These are phyloP conservation scores for Percopsis omiscomaycus DNA, from an alignment of 2,797 vertebrate species.

Conservation along the genomic window DNA sequence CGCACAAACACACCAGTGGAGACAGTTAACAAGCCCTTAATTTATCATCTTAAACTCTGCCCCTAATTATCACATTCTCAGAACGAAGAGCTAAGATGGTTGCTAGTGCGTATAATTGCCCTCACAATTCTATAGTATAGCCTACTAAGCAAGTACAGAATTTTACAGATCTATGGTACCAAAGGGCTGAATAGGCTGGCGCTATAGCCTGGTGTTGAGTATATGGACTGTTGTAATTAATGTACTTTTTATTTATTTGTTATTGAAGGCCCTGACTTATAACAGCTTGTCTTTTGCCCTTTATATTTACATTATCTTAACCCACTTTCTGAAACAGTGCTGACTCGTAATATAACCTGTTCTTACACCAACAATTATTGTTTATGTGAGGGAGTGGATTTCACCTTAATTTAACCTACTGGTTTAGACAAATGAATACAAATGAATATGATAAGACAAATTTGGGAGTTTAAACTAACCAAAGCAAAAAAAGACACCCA, in stretches of 20 bases:
- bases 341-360: neutral
- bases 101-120: constrained; percentile 79
- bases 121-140: constrained; percentile 55
- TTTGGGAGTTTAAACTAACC: constrained; percentile 6
- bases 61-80: constrained; percentile 82
- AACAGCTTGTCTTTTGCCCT: no score
- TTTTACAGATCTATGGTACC: constrained; percentile 75
- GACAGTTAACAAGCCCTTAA: constrained; percentile 72
- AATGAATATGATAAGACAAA: neutral
- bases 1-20: constrained; percentile 69
- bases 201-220: neutral
- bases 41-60: constrained; percentile 74
- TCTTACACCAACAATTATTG: neutral
- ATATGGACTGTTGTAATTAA: no score
- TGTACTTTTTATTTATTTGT: no score
- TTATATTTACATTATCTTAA: neutral
- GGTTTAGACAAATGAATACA: no score
- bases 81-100: constrained; percentile 74
- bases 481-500: constrained; percentile 10
- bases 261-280: no score
- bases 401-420: no score
- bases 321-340: neutral
- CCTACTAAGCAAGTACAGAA: constrained; percentile 41
- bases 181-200: constrained; percentile 39
- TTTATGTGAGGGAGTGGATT: no score